Conservation (phyloP, 2,888 invertebrate genomes). For the Andrena minutula region DNA sequence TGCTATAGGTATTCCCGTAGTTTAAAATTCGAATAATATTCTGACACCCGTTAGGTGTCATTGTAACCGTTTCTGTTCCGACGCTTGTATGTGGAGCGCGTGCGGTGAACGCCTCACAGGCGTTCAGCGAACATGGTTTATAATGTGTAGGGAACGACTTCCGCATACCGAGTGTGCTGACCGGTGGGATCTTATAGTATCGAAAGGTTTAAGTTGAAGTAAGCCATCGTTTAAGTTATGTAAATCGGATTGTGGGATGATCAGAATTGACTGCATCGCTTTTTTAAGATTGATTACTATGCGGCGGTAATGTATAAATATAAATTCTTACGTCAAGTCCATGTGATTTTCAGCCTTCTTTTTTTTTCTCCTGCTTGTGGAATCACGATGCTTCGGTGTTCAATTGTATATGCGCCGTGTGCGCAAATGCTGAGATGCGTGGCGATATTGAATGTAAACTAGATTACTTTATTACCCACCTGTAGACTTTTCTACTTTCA, state of each 20-base stretch:
- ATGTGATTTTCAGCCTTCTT: neutral
- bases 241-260: neutral
- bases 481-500: constrained; percentile 47
- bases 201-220: neutral
- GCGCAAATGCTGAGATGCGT: neutral
- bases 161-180: too few relatives aligned
- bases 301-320: neutral
- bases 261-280: neutral
- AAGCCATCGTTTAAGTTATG: neutral
- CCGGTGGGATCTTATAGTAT: too few relatives aligned
- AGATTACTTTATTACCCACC: constrained; percentile 16
- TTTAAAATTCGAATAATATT: too few relatives aligned
- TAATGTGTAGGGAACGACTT: too few relatives aligned
- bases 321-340: neutral
- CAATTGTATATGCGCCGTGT: neutral
- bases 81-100: too few relatives aligned
- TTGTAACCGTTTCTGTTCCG: too few relatives aligned
- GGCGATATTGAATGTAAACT: constrained; percentile 3
- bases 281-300: neutral
- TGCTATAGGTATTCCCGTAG: too few relatives aligned
- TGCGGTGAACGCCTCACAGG: too few relatives aligned
- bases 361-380: neutral
- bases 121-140: too few relatives aligned
- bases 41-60: too few relatives aligned
- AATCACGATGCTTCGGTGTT: neutral